phyloP scores from a whole-genome alignment of 2,113 vertebrate species.

The Ophthalmolycus amberensis region DNA sequence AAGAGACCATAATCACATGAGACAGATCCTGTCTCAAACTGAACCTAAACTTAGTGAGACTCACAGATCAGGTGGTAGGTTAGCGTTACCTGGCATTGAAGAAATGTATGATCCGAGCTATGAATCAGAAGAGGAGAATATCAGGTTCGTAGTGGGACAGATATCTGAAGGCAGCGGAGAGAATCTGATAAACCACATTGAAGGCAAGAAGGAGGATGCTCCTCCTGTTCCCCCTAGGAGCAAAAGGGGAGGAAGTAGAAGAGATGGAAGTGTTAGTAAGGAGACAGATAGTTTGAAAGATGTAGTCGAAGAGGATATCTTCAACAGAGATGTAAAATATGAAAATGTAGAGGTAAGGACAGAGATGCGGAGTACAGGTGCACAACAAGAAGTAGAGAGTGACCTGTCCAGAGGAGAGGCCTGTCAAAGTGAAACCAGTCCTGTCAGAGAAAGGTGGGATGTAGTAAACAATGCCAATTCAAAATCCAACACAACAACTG shows the following conservation, averaged over 20 bases:
- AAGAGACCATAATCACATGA: slow-evolving; percentile 68
- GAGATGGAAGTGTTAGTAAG: slow-evolving; percentile 15
- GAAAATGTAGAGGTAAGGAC: slow-evolving; percentile 7
- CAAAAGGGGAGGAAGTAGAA: slow-evolving; percentile 58
- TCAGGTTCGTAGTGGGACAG: slow-evolving; percentile 19
- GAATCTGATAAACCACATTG: slow-evolving; percentile 14
- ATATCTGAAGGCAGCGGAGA: slow-evolving; percentile 47
- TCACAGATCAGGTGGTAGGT: slow-evolving; percentile 44
- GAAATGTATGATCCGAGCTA: neutral
- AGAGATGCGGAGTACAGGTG: neutral
- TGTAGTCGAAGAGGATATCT: slow-evolving; percentile 8
- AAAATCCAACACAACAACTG: neutral
- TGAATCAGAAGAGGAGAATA: slow-evolving; percentile 33
- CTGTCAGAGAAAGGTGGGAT: slow-evolving; percentile 12
- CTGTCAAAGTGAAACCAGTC: neutral
- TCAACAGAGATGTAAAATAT: slow-evolving; percentile 2
- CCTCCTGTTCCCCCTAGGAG: slow-evolving; percentile 71
- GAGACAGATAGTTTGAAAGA: slow-evolving; percentile 39
- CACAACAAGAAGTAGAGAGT: neutral
- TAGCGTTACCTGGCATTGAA: slow-evolving; percentile 41
- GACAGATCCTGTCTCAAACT: slow-evolving; percentile 66
- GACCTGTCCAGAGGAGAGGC: neutral
- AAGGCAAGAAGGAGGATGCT: slow-evolving; percentile 29
- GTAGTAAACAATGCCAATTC: neutral
- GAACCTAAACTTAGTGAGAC: slow-evolving; percentile 61